Base-by-base conservation (phyloP, 2,888 invertebrate species). In the Lithosia quadra region DNA sequence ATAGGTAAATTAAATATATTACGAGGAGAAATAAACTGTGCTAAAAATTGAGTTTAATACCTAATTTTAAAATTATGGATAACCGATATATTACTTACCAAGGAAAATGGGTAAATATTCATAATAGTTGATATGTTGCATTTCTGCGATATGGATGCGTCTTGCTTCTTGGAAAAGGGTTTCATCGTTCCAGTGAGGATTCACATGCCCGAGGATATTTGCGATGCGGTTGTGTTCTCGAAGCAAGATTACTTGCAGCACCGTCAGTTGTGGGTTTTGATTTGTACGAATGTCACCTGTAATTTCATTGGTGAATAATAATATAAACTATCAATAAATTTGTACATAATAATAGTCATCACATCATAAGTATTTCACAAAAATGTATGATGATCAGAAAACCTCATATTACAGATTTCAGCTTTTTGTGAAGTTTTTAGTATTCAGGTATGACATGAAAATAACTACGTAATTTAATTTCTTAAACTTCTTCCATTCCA, bases 161-260 rank as follows among this genome's bases (percentile, higher is more conserved):
- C 97, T 94, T 0, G 97, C 95, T 89, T 97, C 97, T 86, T 97
- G 97, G 93, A 95, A 98, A 9, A 96, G 86, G 0, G 95, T 96
- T 88, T 97, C 97, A 80, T 97, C 97, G 74, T 94, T 93, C 97
- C 97, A 97, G 74, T 97, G 97, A 0, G 97, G 97, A 89, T 98
- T 98, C 36, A 97, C 82, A 9, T 91, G 86, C 0, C 94, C 89
- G 11, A 97, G 90, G 7, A 85, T 88, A 36, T 95, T 95, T 0
- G 97, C 97, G 7, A 97, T 89, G 60, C 97, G 95, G 90, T 97
- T 98, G 89, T 97, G 97, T 88, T 98, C 97, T 63, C 97, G 93
- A 65, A 97, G 88, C 22, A 97, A 88, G 1, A 97, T 88, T 10
- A 97, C 95, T 76, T 97, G 97, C 0, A 97, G 93, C 0, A 97